Base-by-base conservation (phyloP, 2,797 vertebrate species). In the Trematomus bernacchii region DNA sequence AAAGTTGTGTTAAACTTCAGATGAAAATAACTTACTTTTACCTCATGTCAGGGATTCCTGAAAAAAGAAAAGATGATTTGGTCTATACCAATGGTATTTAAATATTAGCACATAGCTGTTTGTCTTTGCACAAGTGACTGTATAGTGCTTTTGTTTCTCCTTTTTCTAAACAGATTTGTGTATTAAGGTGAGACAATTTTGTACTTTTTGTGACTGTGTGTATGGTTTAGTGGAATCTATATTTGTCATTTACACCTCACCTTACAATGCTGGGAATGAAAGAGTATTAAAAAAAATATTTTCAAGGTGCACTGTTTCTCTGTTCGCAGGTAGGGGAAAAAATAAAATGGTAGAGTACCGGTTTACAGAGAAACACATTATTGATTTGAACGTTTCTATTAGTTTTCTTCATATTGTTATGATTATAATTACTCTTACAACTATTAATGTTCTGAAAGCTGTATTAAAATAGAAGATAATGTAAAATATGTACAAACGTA, bases 31-130 rank as follows among this genome's bases (percentile, higher is more conserved):
- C 91, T 93, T 94, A 93, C 94, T 95, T 95, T 96, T 96, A 96
- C 95, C 95, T 96, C 95, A 95, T 89, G 92, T 94, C 94, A 95
- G 95, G 94, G 91, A 95, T 92, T 94, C 93, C 95, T 95, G 93
- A 93, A 84, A 88, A 86, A 91, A 89, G 78, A 90, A 89, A 86
- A 91, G 84, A 84, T 93, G 93, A 89, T 94, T 95, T 72, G 83
- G 88, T 93, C 86, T 93, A 85, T 91, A 94, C 94, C 93, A 94
- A 95, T 93, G 93, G 88, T 91, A 93, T 95, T 94, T 94, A 86
- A 95, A 94, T 94, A 94, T 95, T 95, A 95, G 94, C 95, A 95
- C 94, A 95, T 94, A 94, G 94, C 93, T 95, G 93, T 95, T 94
- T 94, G 94, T 96, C 94, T 95, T 95, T 96, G 94, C 95, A 96